phyloP scores from a whole-genome alignment of 2,113 vertebrate genomes.

The Pavo muticus region DNA sequence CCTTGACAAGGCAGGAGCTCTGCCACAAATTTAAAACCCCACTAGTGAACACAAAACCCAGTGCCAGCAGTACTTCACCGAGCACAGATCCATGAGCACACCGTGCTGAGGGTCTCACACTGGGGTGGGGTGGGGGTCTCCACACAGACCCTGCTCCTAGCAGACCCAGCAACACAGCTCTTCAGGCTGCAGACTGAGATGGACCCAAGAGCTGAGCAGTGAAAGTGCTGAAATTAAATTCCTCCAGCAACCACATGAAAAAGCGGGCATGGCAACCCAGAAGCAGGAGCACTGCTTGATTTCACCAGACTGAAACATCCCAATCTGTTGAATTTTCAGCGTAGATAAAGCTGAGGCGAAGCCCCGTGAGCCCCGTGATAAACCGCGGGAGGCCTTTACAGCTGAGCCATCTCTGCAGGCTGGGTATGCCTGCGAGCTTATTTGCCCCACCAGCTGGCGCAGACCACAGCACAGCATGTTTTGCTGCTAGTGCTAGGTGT shows the following conservation, averaged over 20 bases:
- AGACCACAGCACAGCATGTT: neutral
- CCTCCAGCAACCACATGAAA: neutral
- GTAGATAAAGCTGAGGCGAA: neutral
- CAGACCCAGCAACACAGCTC: neutral
- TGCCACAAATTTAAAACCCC: neutral
- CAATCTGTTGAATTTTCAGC: neutral
- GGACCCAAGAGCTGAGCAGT: fast-evolving
- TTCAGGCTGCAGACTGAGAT: neutral
- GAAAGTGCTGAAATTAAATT: neutral
- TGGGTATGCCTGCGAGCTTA: neutral
- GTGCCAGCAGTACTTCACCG: too few species aligned
- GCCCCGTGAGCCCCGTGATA: fast-evolving
- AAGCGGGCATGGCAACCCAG: fast-evolving
- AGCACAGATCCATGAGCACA: too few species aligned
- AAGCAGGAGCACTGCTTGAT: neutral
- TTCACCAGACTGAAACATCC: neutral
- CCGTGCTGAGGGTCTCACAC: too few species aligned
- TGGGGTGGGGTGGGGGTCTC: neutral
- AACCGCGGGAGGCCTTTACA: neutral
- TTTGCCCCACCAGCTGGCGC: fast-evolving
- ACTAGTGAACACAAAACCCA: neutral
- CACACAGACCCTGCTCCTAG: neutral
- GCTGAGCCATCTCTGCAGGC: neutral
- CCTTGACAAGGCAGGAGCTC: neutral
- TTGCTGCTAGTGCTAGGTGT: fast-evolving